phyloP scores from a whole-genome alignment of 92 coral and sea anemone species.

The Heteractis magnifica region DNA sequence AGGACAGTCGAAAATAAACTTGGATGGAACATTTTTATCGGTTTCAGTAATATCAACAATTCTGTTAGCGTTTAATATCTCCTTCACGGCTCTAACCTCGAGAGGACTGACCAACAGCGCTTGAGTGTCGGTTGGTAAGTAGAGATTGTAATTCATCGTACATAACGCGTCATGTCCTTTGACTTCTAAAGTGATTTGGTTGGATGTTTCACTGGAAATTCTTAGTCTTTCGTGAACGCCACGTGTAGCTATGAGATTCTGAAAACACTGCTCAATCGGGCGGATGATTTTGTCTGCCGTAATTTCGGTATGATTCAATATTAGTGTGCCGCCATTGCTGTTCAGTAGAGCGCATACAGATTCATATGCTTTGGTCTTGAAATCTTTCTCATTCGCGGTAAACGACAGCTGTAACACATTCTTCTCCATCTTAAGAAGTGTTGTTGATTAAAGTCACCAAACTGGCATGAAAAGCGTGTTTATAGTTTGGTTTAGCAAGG shows the following conservation, averaged over 20 bases:
- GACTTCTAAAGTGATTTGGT: conserved; percentile 15
- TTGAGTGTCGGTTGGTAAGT: conserved; percentile 42
- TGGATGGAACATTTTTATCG: conserved; percentile 11
- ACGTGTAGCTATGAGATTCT: not conserved
- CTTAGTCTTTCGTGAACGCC: not conserved
- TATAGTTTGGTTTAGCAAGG: too few relatives aligned
- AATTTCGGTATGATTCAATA: not conserved
- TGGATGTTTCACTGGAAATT: not conserved
- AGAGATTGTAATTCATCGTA: conserved; percentile 27
- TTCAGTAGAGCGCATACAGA: conserved; percentile 9
- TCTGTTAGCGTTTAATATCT: conserved; percentile 19
- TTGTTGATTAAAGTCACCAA: not conserved
- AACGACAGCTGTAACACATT: not conserved
- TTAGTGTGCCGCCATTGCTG: conserved; percentile 13
- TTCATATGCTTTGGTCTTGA: not conserved
- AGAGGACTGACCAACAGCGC: not conserved
- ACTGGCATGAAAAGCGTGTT: not conserved
- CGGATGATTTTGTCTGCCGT: not conserved
- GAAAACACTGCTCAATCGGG: not conserved
- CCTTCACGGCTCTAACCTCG: conserved; percentile 18
- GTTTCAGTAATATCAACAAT: conserved; percentile 29
- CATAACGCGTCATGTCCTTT: conserved; percentile 7
- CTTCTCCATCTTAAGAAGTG: not conserved
- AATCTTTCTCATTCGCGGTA: not conserved
- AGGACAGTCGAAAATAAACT: conserved; percentile 6